Conservation (phyloP, 2,797 vertebrate species). For the Cygnus olor region DNA sequence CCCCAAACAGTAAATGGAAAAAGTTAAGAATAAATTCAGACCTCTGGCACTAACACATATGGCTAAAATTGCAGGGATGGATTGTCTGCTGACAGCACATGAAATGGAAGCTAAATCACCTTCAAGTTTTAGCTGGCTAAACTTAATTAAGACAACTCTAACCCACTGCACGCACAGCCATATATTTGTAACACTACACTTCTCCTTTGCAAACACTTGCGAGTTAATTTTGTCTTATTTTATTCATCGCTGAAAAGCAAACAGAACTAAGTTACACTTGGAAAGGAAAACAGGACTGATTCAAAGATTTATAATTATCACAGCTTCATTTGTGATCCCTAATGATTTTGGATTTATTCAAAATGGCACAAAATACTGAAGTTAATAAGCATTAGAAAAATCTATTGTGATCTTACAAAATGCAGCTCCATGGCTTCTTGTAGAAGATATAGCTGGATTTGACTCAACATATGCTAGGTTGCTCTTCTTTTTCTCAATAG, state of each 20-base stretch:
- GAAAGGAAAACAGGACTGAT: not conserved
- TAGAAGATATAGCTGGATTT: not conserved
- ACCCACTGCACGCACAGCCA: not conserved
- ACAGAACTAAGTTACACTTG: not conserved
- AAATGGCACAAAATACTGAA: not conserved
- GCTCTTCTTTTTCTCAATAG: not conserved
- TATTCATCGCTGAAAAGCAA: not conserved
- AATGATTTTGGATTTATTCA: not conserved
- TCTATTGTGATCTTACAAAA: not conserved
- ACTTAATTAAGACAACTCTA: not conserved
- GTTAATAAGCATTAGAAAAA: not conserved
- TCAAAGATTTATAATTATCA: not conserved
- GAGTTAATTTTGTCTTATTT: not conserved
- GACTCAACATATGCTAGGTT: not conserved
- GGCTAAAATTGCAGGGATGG: not conserved
- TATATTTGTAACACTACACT: fast-evolving
- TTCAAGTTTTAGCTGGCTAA: not conserved
- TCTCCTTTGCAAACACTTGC: not conserved
- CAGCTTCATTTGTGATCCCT: not conserved
- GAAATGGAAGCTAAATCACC: not conserved
- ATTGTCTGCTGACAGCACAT: not conserved
- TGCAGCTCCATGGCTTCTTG: not conserved
- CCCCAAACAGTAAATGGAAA: not conserved
- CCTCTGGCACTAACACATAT: not conserved
- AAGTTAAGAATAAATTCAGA: not conserved